These are phyloP conservation scores for Rhagonycha lutea DNA, from an alignment of 2,888 invertebrate species.

Conservation along the genomic window DNA sequence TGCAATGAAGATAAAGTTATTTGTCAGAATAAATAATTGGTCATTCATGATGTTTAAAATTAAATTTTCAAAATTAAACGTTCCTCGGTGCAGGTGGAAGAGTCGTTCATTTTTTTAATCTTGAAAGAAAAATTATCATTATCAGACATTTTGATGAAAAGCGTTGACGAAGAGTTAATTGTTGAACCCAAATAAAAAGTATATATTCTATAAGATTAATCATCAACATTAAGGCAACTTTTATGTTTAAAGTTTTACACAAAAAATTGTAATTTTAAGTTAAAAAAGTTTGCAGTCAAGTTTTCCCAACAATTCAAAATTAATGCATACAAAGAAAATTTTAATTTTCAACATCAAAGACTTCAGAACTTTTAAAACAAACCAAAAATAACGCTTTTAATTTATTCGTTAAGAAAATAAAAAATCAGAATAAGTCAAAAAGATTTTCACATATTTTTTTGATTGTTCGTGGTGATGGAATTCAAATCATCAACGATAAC, in stretches of 20 bases:
- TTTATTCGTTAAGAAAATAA: neutral
- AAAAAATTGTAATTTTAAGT: neutral
- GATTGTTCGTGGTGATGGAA: neutral
- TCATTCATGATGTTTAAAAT: neutral
- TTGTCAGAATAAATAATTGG: neutral
- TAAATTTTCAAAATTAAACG: neutral
- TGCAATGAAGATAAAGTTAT: slow-evolving; percentile 5
- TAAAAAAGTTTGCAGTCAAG: neutral
- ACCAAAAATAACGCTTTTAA: neutral
- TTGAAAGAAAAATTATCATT: neutral
- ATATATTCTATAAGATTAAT: neutral
- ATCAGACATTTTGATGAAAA: neutral
- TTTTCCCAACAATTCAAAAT: neutral
- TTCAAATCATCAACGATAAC: neutral
- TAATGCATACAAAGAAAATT: neutral
- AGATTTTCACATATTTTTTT: neutral
- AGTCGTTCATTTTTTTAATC: neutral
- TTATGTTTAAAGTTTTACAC: neutral
- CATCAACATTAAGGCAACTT: neutral
- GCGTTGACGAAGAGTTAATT: neutral
- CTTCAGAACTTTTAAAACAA: neutral
- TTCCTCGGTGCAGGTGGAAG: neutral
- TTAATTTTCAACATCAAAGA: neutral
- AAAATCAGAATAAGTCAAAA: neutral
- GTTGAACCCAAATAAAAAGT: neutral